Base-by-base conservation (phyloP, 1,140 invertebrate genomes). In the Meteorus sp. region DNA sequence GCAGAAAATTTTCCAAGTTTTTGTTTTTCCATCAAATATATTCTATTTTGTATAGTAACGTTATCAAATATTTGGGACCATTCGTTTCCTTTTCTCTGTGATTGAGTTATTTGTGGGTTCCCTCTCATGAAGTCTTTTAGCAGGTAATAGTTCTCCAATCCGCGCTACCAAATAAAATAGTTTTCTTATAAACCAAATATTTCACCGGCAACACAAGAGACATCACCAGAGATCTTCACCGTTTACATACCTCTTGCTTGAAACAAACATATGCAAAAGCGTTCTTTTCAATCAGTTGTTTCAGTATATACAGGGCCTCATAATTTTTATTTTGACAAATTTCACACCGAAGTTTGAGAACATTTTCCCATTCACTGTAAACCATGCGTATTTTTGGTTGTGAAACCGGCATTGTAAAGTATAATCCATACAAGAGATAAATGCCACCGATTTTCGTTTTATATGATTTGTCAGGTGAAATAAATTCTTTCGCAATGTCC, bases 271-370 rank as follows among this genome's bases (percentile, higher is more conserved):
- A 63, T 13, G 44, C 3, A 67, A 78, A 81, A 23, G 72, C 75
- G 65, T 68, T 62, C 6, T 74, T 67, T 0, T 53, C 20, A 9
- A 80, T 68, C 51, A 81, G 48, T 61, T 78, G 77, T 15, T 67
- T 73, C 8, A 79, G 67, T 44, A 81, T 70, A 47, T 71, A 79
- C 57, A 73, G 76, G 8, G 75, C 75, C 61, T 81, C 77, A 9
- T 71, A 64, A 50, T 75, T 69, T 59, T 78, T 67, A 1, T 62
- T 69, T 13, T 71, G 53, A 50, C 56, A 69, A 25, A 79, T 67
- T 51, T 74, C 53, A 17, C 60, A 35, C 37, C 72, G 65, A 2
- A 80, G 58, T 3, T 77, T 57, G 23, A 71, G 52, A 2, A 79
- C 60, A 33, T 55, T 59, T 15, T 59, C 35, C 71, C 75, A 79